These are phyloP conservation scores for Perca schrenkii DNA, from an alignment of 2,113 vertebrate genomes.

Conservation along the genomic window DNA sequence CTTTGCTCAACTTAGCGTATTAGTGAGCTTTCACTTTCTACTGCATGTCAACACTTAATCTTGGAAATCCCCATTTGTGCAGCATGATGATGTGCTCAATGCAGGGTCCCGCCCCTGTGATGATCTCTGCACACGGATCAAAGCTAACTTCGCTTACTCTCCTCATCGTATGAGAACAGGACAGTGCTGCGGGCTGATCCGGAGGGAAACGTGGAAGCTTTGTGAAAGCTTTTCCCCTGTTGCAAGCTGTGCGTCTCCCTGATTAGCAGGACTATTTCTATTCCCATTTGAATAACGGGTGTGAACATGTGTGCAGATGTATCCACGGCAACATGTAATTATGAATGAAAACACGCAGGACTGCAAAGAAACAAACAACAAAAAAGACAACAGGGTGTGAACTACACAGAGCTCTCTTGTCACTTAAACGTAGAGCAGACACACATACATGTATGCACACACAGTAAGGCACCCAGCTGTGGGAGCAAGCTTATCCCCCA, in stretches of 20 bases:
- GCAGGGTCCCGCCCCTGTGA: conserved; percentile 7
- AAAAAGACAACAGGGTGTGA: neutral
- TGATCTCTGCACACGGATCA: conserved; percentile 16
- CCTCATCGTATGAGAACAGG: conserved; percentile 11
- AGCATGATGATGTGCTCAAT: conserved; percentile 15
- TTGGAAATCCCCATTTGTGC: conserved; percentile 59
- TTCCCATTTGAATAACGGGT: neutral
- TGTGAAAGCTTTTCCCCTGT: neutral
- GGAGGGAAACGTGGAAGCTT: conserved; percentile 10
- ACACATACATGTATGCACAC: neutral
- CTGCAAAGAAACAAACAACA: neutral
- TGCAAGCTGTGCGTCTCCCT: neutral
- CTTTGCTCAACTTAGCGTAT: conserved; percentile 8
- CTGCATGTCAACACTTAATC: conserved; percentile 46
- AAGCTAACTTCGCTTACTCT: neutral
- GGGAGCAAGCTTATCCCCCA: conserved; percentile 52
- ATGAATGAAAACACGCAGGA: neutral
- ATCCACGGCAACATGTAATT: conserved; percentile 7
- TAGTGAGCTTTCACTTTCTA: conserved; percentile 24
- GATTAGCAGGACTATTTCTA: conserved; percentile 5
- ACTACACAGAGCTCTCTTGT: neutral
- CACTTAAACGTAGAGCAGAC: conserved; percentile 1
- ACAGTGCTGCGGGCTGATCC: conserved; percentile 1
- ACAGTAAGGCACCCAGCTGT: conserved; percentile 54
- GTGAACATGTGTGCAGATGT: neutral